phyloP scores from a whole-genome alignment of 2,113 vertebrate species.

The Callithrix jacchus region DNA sequence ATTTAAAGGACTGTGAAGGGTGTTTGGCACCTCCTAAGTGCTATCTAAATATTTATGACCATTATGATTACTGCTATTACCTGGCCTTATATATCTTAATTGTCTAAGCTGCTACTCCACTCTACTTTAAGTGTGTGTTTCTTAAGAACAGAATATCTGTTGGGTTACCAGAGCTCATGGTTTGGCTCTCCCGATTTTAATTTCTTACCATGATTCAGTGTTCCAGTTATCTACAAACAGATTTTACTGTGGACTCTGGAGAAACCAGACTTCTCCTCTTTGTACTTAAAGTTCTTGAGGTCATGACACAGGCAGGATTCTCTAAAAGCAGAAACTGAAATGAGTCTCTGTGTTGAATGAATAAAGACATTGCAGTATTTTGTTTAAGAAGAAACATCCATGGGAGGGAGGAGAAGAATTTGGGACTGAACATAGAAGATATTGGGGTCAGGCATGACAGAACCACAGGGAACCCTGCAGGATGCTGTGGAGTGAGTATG shows the following conservation, averaged over 20 bases:
- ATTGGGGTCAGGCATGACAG: fast-evolving
- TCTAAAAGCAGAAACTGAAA: background rate
- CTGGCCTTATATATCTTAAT: background rate
- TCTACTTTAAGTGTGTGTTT: background rate
- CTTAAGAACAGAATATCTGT: background rate
- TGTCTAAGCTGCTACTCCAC: background rate
- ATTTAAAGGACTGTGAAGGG: background rate
- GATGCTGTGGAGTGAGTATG: background rate
- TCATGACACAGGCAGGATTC: background rate
- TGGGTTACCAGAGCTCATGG: background rate
- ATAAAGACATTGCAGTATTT: background rate
- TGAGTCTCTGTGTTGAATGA: too few relatives aligned
- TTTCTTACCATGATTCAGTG: background rate
- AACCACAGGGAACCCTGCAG: fast-evolving
- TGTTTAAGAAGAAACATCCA: background rate
- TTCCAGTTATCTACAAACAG: background rate
- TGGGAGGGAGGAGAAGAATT: background rate
- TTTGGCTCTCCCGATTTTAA: background rate
- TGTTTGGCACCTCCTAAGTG: background rate
- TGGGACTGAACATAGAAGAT: background rate
- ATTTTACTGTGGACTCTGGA: background rate
- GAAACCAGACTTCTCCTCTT: background rate
- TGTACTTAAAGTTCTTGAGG: constrained; percentile 4
- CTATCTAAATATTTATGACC: background rate
- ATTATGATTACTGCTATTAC: background rate